Evolutionary conservation across 2,888 invertebrate genomes (phyloP).

Genomic region (Plagodis pulveraria): DNA sequence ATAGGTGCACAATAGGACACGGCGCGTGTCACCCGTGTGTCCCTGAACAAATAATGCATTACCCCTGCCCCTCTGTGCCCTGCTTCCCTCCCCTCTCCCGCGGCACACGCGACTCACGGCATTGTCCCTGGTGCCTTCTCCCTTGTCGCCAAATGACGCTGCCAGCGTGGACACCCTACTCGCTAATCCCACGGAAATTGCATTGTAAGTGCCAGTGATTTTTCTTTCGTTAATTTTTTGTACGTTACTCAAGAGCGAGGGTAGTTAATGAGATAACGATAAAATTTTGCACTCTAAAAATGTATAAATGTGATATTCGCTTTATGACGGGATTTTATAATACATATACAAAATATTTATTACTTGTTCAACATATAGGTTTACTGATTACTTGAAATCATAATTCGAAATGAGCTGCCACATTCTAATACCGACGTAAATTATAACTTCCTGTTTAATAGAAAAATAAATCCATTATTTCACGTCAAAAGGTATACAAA

Average conservation of each 20-base stretch:
- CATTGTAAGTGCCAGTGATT: conserved; percentile 63
- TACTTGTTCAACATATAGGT: too few species aligned
- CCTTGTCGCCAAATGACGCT: conserved; percentile 45
- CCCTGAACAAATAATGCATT: conserved; percentile 82
- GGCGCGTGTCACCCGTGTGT: conserved; percentile 81
- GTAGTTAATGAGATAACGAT: conserved; percentile 1
- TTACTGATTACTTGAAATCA: too few species aligned
- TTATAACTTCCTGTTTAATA: too few species aligned
- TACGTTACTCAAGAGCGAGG: conserved; percentile 10
- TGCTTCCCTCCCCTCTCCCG: conserved; percentile 29
- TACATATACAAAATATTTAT: too few species aligned
- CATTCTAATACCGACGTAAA: too few species aligned
- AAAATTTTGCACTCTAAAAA: neutral
- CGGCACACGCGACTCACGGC: conserved; percentile 52
- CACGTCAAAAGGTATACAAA: too few species aligned
- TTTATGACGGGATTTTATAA: too few species aligned
- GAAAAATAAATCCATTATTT: too few species aligned
- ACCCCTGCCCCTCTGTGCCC: conserved; percentile 46
- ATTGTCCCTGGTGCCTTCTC: conserved; percentile 53
- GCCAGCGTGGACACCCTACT: conserved; percentile 68
- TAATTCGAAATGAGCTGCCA: too few species aligned
- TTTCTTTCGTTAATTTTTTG: conserved; percentile 49
- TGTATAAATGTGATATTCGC: neutral
- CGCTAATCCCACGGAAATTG: conserved; percentile 69
- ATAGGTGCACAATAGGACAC: conserved; percentile 67